Conservation (phyloP, 2,797 vertebrate species). For the Alfaro cultratus region DNA sequence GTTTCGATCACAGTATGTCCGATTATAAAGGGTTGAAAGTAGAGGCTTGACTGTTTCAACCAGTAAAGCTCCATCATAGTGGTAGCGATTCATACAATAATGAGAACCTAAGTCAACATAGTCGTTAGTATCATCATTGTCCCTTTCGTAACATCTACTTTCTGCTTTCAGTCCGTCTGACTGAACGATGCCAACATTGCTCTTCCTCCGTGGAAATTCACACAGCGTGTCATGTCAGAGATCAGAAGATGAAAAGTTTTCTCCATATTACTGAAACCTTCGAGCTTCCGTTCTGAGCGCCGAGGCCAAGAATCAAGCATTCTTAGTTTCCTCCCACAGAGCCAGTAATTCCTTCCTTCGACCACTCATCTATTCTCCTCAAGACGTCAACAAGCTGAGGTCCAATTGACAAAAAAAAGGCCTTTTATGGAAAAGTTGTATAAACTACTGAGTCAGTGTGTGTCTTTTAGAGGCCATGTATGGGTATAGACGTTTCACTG, state of each 20-base stretch:
- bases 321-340: constrained; percentile 45
- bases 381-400: constrained; percentile 61
- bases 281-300: constrained; percentile 48
- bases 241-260: constrained; percentile 38
- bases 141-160: constrained; percentile 8
- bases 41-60: background rate
- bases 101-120: background rate
- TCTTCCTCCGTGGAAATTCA: constrained; percentile 60
- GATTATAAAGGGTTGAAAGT: background rate
- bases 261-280: constrained; percentile 25
- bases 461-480: background rate
- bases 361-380: constrained; percentile 44
- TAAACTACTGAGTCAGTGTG: constrained; percentile 5
- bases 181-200: constrained; percentile 33
- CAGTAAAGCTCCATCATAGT: background rate
- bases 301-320: constrained; percentile 52
- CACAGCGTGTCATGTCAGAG: constrained; percentile 31
- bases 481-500: background rate
- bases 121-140: background rate
- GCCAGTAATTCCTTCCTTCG: constrained; percentile 46
- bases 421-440: constrained; percentile 63
- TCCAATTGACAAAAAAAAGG: constrained; percentile 32
- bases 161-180: constrained; percentile 37
- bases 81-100: background rate
- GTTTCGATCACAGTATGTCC: background rate